Percentiles rank a stretch among this genome's conserved stretches.
Conservation (phyloP, 2,113 vertebrate genomes). For the Syrrhaptes paradoxus region DNA sequence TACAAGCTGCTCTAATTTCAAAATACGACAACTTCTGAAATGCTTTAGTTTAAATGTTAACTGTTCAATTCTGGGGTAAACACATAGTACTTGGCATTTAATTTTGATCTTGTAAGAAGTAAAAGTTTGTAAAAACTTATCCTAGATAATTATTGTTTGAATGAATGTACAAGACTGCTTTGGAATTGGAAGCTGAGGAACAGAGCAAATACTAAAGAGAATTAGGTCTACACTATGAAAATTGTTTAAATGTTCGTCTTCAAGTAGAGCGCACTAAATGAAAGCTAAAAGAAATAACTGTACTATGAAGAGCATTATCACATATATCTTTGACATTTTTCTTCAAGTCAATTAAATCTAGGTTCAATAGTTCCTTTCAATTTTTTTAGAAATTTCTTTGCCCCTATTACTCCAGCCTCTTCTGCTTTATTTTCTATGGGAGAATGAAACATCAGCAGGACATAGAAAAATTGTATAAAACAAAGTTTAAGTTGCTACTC, state of each 20-base stretch:
- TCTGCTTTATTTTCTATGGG: background rate
- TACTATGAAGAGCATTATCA: background rate
- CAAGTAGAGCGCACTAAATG: background rate
- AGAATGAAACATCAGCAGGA: background rate
- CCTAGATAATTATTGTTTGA: background rate
- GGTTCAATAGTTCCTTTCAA: background rate
- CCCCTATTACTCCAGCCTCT: background rate
- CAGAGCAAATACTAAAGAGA: background rate
- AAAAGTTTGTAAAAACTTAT: background rate
- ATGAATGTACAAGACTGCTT: background rate
- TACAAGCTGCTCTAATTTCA: background rate
- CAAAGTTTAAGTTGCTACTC: background rate
- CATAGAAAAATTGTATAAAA: background rate
- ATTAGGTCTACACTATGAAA: background rate
- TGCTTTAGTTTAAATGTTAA: background rate
- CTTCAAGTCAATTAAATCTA: background rate
- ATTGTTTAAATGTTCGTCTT: background rate
- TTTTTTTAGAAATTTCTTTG: background rate
- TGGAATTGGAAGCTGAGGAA: background rate
- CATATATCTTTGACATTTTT: background rate
- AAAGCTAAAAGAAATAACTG: background rate
- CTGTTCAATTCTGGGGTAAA: background rate
- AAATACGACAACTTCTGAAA: background rate
- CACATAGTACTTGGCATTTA: background rate
- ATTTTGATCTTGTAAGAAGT: background rate